A percentile compares a stretch with the other conserved stretches of the same genome.
phyloP scores from a whole-genome alignment of 2,888 invertebrate genomes.

The Drosophila robusta region DNA sequence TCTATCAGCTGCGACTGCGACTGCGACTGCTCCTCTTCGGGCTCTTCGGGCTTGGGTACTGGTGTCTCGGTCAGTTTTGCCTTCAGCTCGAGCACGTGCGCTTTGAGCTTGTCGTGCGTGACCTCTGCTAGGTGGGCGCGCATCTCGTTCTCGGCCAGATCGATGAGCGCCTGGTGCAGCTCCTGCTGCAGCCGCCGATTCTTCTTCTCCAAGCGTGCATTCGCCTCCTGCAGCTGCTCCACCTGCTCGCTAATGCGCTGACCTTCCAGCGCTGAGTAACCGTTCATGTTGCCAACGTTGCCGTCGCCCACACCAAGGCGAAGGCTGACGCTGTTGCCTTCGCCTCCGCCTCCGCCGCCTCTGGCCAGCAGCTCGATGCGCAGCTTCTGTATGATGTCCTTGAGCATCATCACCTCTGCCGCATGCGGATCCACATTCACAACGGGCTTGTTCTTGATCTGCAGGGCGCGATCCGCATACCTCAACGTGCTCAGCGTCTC shows the following conservation, averaged over 20 bases:
- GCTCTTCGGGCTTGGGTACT: slow-evolving; percentile 56
- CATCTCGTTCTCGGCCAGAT: slow-evolving; percentile 90
- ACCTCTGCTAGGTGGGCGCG: slow-evolving; percentile 89
- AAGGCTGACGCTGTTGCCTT: slow-evolving; percentile 6
- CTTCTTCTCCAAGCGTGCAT: slow-evolving; percentile 84
- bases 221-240: slow-evolving; percentile 37
- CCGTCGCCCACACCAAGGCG: not conserved
- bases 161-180: slow-evolving; percentile 88
- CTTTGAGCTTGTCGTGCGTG: slow-evolving; percentile 88
- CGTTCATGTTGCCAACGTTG: not conserved
- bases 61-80: slow-evolving; percentile 86
- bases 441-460: slow-evolving; percentile 95
- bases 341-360: slow-evolving; percentile 33
- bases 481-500: slow-evolving; percentile 95
- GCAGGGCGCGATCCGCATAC: slow-evolving; percentile 94
- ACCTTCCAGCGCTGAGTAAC: not conserved
- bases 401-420: slow-evolving; percentile 91
- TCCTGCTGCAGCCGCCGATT: slow-evolving; percentile 88
- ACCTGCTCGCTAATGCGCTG: slow-evolving; percentile 22
- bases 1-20: slow-evolving; percentile 58
- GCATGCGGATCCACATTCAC: slow-evolving; percentile 93
- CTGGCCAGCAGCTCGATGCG: slow-evolving; percentile 87
- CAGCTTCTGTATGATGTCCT: slow-evolving; percentile 90
- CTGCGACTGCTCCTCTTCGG: slow-evolving; percentile 34
- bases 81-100: slow-evolving; percentile 87